Evolutionary conservation across 2,113 vertebrate genomes (phyloP), one percentile per base, ranked within the genome.

Genomic region (Myrmecobius fasciatus): DNA sequence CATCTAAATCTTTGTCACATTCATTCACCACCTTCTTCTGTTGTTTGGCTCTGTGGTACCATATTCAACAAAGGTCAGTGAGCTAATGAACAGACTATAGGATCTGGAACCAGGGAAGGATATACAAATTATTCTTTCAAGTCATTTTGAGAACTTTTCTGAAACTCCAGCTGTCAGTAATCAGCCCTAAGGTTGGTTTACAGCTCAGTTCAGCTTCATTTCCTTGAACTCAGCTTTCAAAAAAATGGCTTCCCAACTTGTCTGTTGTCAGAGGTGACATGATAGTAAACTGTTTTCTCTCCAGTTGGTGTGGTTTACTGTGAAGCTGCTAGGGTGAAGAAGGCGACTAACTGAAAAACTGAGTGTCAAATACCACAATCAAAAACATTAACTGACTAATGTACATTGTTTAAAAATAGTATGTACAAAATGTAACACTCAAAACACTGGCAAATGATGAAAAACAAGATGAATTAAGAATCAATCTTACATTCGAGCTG

Each of bases 261-360:
- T 31, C 94, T 97, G 54, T 89, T 97, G 89, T 97, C 93, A 93
- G 90, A 96, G 28, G 92, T 96, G 88, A 95, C 94, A 97, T 94
- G 93, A 97, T 92, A 92, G 97, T 95, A 75, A 96, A 98, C 96
- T 97, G 96, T 96, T 97, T 97, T 97, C 95, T 97, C 93, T 89
- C 56, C 91, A 92, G 94, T 94, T 48, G 36, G 11, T 96, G 97
- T 97, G 97, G 98, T 98, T 98, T 98, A 95, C 97, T 98, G 93
- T 90, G 89, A 96, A 92, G 56, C 47, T 94, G 94, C 95, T 92
- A 95, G 95, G 94, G 91, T 90, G 25, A 94, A 97, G 95, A 93
- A 97, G 92, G 96, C 49, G 96, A 93, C 93, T 94, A 98, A 98
- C 98, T 93, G 97, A 97, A 96, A 96, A 89, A 3, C 47, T 0